Evolutionary conservation across 2,113 vertebrate species (phyloP), one percentile per base, ranked within the genome.

Genomic region (zebrafish (Danio rerio)): DNA sequence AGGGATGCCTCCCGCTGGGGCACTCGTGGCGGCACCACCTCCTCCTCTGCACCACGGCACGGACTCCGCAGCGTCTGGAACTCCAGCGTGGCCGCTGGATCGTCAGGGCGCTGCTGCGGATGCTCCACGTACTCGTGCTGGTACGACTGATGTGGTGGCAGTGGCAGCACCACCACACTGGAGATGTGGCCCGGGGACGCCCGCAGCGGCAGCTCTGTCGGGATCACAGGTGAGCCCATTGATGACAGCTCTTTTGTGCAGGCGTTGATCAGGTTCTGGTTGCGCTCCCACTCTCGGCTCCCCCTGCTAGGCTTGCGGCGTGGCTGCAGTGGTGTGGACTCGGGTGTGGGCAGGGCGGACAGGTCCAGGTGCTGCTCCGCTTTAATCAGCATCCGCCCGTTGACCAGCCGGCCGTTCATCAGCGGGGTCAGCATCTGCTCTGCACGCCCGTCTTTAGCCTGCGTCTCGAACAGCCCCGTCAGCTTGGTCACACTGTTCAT

Each of bases 401-500:
- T 92, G 7, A 96, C 91, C 45, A 98, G 92, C 81, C 97, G 96
- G 83, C 97, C 96, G 5, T 98, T 98, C 97, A 99, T 99, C 87
- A 99, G 91, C 0, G 98, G 97, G 0, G 97, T 95, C 85, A 99
- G 96, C 87, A 99, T 95, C 42, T 97, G 96, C 87, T 99, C 98
- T 0, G 97, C 95, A 15, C 96, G 96, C 0, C 96, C 96, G 2
- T 99, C 98, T 88, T 98, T 99, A 88, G 96, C 94, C 88, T 98
- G 97, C 3, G 93, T 92, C 56, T 99, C 97, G 65, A 98, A 99
- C 86, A 99, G 94, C 59, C 97, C 96, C 0, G 96, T 96, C 88
- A 99, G 94, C 88, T 99, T 99, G 87, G 97, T 97, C 84, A 98
- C 97, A 0, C 98, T 99, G 93, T 96, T 96, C 98, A 98, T 98